Percentiles rank a stretch among this genome's conserved stretches.
Evolutionary conservation across 2,113 vertebrate species (phyloP).

Genomic region (Noctilio leporinus): DNA sequence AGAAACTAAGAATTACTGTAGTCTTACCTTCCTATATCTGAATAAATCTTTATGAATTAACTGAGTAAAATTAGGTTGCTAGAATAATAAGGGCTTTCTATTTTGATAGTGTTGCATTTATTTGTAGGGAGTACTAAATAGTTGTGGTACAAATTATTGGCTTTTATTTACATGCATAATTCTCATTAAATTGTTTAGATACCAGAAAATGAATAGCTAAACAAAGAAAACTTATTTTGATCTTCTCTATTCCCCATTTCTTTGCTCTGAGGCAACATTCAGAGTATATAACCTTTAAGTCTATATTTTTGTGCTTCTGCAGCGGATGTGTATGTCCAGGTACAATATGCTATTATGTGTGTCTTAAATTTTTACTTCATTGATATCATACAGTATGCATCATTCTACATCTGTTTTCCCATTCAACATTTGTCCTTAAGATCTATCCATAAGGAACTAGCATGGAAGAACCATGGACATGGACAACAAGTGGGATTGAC

Average conservation of each 20-base stretch:
- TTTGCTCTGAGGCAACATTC: not conserved
- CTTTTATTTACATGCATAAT: not conserved
- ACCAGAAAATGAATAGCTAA: not conserved
- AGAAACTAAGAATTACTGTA: not conserved
- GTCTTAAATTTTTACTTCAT: not conserved
- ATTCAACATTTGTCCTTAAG: not conserved
- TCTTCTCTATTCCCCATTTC: not conserved
- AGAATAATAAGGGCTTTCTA: not conserved
- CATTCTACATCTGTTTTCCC: not conserved
- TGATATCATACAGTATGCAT: not conserved
- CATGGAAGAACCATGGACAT: too few species aligned
- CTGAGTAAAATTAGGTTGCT: not conserved
- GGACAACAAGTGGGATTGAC: too few species aligned
- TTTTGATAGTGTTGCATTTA: not conserved
- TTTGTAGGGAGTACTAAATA: not conserved
- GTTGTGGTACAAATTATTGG: not conserved
- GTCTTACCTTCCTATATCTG: not conserved
- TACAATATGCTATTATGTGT: not conserved
- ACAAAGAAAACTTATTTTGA: not conserved
- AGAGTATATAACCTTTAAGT: not conserved
- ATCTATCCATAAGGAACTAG: not conserved
- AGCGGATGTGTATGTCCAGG: not conserved
- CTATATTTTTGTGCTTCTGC: not conserved
- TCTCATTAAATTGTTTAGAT: not conserved
- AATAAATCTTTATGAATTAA: not conserved